Evolutionary conservation across 2,888 invertebrate genomes (phyloP).

Genomic region (Lasioglossum morio): DNA sequence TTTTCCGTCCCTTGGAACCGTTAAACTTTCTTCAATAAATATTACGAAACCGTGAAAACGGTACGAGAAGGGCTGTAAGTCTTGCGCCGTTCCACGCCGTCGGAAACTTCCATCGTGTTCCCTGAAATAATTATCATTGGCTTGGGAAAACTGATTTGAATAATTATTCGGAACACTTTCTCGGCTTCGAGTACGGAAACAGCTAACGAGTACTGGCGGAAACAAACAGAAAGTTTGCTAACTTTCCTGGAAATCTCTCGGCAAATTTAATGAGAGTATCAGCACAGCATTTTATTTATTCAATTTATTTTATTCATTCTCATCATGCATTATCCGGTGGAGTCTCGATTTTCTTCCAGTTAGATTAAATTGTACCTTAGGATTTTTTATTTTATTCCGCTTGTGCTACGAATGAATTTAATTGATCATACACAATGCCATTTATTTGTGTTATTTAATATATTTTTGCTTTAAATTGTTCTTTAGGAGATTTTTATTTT

Average conservation of each 20-base stretch:
- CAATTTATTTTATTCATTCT: too few relatives aligned
- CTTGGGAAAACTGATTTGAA: neutral
- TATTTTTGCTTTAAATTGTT: too few relatives aligned
- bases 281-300: too few relatives aligned
- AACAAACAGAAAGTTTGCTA: neutral
- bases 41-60: constrained; percentile 40
- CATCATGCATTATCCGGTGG: too few relatives aligned
- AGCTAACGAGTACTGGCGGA: neutral
- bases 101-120: constrained; percentile 55
- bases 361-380: too few relatives aligned
- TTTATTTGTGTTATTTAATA: too few relatives aligned
- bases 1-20: neutral
- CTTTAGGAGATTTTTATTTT: too few relatives aligned
- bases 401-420: too few relatives aligned
- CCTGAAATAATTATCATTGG: constrained; percentile 58
- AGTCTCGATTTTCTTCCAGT: too few relatives aligned
- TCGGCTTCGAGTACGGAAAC: neutral
- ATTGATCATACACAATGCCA: too few relatives aligned
- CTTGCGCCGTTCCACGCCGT: neutral
- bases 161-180: constrained; percentile 8
- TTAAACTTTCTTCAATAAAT: constrained; percentile 66
- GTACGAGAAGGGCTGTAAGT: neutral
- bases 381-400: too few relatives aligned
- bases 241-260: neutral
- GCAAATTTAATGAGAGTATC: neutral